A percentile compares a stretch with the other conserved stretches of the same genome.
phyloP scores from a whole-genome alignment of 2,888 invertebrate genomes.

The Caenorhabditis wallacei region DNA sequence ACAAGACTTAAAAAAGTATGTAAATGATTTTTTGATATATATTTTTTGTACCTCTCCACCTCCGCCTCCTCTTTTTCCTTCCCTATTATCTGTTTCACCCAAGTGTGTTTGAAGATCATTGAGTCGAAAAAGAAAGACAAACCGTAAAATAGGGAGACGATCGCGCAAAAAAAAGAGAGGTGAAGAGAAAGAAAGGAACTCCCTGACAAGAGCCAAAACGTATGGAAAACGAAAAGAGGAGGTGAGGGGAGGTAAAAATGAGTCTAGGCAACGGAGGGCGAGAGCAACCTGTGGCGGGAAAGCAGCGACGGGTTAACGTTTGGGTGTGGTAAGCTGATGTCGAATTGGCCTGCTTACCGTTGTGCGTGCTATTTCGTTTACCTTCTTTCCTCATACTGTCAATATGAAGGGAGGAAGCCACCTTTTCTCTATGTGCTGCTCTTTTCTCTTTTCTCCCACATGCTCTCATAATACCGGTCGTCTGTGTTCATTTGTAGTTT shows the following conservation, averaged over 20 bases:
- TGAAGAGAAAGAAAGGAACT: slow-evolving; percentile 31
- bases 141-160: slow-evolving; percentile 59
- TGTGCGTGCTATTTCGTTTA: slow-evolving; percentile 48
- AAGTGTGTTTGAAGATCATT: slow-evolving; percentile 65
- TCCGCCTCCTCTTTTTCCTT: not conserved
- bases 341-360: slow-evolving; percentile 63
- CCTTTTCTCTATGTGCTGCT: slow-evolving; percentile 28
- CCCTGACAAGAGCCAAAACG: slow-evolving; percentile 53
- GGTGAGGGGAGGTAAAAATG: slow-evolving; percentile 25
- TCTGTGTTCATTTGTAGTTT: slow-evolving; percentile 44
- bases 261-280: slow-evolving; percentile 22
- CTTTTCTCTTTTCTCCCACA: slow-evolving; percentile 39
- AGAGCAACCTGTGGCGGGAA: slow-evolving; percentile 35
- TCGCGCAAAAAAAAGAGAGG: slow-evolving; percentile 44
- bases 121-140: slow-evolving; percentile 65
- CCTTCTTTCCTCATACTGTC: slow-evolving; percentile 50
- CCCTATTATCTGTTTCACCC: slow-evolving; percentile 51
- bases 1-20: not conserved
- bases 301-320: slow-evolving; percentile 41
- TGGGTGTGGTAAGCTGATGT: slow-evolving; percentile 62
- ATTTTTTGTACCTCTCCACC: slow-evolving; percentile 5
- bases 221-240: not conserved
- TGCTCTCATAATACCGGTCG: slow-evolving; percentile 52
- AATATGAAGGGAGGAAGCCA: slow-evolving; percentile 48
- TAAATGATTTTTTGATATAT: not conserved